Percentiles rank a stretch among this genome's conserved stretches.
phyloP scores from a whole-genome alignment of 1,140 invertebrate genomes.

The Musca vetustissima region DNA sequence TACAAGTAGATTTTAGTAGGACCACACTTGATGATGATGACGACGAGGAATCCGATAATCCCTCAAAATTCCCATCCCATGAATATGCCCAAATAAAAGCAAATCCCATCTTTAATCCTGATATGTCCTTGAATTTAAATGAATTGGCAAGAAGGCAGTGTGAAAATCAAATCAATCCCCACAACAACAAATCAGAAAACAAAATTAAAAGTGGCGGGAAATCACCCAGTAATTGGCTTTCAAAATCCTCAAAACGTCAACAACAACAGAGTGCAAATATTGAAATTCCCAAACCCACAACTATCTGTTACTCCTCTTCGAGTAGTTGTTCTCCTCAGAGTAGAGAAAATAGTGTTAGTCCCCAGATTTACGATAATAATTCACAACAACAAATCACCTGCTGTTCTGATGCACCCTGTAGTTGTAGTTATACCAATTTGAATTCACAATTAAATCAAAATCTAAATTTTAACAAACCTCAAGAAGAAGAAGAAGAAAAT shows the following conservation, averaged over 20 bases:
- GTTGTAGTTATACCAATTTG: slow-evolving; percentile 11
- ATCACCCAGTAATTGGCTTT: background rate
- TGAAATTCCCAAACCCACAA: background rate
- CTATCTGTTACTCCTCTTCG: background rate
- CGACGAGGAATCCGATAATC: too few relatives aligned
- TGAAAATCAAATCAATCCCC: background rate
- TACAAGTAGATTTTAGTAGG: slow-evolving; percentile 6
- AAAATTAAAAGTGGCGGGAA: background rate
- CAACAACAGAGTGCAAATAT: background rate
- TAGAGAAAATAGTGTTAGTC: background rate
- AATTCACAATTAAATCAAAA: slow-evolving; percentile 8
- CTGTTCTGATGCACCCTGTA: background rate
- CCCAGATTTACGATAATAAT: background rate
- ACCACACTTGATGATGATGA: background rate
- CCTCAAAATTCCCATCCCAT: background rate
- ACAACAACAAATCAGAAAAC: background rate
- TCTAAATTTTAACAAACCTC: background rate
- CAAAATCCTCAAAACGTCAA: background rate
- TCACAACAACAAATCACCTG: too few relatives aligned
- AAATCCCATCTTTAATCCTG: slow-evolving; percentile 5
- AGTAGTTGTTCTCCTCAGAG: background rate
- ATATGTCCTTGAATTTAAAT: background rate
- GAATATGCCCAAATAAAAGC: background rate
- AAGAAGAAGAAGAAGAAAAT: background rate
- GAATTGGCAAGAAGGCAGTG: background rate